A percentile compares a stretch with the other conserved stretches of the same genome.
phyloP scores from a whole-genome alignment of 2,113 vertebrate genomes.

The Antechinus stuartii region DNA sequence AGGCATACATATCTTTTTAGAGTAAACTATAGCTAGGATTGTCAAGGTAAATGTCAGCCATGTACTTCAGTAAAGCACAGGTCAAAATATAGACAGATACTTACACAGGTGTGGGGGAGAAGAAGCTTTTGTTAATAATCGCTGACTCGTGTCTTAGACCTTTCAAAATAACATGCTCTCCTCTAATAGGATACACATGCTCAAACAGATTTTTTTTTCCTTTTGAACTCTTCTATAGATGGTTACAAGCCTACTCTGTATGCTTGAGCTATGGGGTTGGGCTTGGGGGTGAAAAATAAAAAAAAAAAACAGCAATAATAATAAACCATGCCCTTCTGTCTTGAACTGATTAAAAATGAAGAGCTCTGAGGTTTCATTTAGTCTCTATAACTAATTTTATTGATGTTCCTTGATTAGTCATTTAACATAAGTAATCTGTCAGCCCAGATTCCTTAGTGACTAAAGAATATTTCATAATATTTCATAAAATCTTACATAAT shows the following conservation, averaged over 20 bases:
- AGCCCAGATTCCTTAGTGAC: not conserved
- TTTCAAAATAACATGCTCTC: slow-evolving; percentile 22
- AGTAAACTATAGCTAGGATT: slow-evolving; percentile 38
- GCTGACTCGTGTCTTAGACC: slow-evolving; percentile 28
- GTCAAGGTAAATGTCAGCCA: slow-evolving; percentile 35
- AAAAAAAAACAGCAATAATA: too few species aligned
- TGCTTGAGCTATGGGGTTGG: not conserved
- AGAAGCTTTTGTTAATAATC: slow-evolving; percentile 44
- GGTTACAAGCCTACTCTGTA: not conserved
- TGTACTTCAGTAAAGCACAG: slow-evolving; percentile 28
- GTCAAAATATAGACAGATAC: not conserved
- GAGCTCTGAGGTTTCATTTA: slow-evolving; percentile 6
- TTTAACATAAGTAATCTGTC: slow-evolving; percentile 2
- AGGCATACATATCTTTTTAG: slow-evolving; percentile 39
- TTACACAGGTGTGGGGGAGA: not conserved
- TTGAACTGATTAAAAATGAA: not conserved
- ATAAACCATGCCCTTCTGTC: not conserved
- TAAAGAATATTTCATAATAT: too few species aligned
- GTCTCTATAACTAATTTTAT: not conserved
- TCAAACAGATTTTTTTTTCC: not conserved
- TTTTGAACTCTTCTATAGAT: slow-evolving; percentile 20
- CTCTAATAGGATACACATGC: slow-evolving; percentile 1
- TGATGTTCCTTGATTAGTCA: not conserved
- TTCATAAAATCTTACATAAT: too few species aligned
- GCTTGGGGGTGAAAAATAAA: too few species aligned